Base-by-base conservation (phyloP, 2,797 vertebrate species). In the Synanceia verrucosa region DNA sequence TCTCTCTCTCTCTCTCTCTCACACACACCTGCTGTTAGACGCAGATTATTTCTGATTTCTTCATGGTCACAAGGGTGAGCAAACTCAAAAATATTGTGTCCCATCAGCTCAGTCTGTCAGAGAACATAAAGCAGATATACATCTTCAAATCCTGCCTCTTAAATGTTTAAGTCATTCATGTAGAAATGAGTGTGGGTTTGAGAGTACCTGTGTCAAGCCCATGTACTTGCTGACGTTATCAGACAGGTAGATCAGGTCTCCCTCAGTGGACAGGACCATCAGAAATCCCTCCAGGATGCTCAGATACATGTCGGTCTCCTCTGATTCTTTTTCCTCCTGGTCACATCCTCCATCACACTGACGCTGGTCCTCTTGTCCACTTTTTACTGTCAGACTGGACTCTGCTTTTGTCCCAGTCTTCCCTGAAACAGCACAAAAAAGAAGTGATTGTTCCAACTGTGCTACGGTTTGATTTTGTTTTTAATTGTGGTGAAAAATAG, bases 61-160 rank as follows among this genome's bases (percentile, higher is more conserved):
- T 97, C 96, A 4, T 98, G 97, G 90, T 99, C 97, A 93, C 95
- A 97, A 0, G 97, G 97, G 87, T 99, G 97, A 81, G 95, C 94
- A 76, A 97, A 97, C 88, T 99, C 97, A 85, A 97, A 98, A 23
- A 99, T 92, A 78, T 95, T 99, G 94, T 98, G 97, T 80, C 97
- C 97, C 63, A 96, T 98, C 90, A 99, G 90, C 82, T 99, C 97
- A 82, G 96, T 96, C 97, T 99, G 92, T 72, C 81, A 59, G 11
- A 74, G 43, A 68, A 43, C 5, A 70, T 12, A 37, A 24, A 47
- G 9, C 1, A 11, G 2, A 41, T 6, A 6, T 43, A 57, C 0
- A 58, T 18, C 10, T 58, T 48, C 29, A 29, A 36, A 46, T 43
- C 23, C 4, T 36, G 6, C 67, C 65, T 39, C 66, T 8, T 53